Conservation (phyloP, 2,113 vertebrate species). For the Acrocephalus arundinaceus region DNA sequence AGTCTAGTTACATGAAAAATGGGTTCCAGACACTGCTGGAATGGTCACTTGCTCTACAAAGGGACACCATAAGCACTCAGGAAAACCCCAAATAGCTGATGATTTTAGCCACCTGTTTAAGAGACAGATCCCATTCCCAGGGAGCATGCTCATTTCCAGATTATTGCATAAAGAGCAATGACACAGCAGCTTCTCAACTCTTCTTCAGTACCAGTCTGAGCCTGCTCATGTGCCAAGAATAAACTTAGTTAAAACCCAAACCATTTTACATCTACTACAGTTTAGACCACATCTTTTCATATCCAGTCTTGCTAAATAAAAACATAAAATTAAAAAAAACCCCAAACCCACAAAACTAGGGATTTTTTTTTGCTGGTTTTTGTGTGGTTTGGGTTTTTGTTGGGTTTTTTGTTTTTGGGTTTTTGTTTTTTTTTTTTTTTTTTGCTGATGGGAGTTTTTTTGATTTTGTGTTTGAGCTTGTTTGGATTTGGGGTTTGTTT, state of each 20-base stretch:
- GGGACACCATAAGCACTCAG: not conserved
- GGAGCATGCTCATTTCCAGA: not conserved
- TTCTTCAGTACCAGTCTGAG: not conserved
- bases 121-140: not conserved
- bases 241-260: not conserved
- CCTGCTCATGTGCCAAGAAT: not conserved
- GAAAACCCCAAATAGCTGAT: not conserved
- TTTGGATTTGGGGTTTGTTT: not conserved
- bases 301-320: not conserved
- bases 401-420: too few relatives aligned
- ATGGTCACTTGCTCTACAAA: not conserved
- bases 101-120: not conserved
- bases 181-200: not conserved
- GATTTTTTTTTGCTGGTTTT: not conserved
- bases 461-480: not conserved
- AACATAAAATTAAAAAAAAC: fast-evolving
- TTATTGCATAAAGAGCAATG: not conserved
- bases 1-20: not conserved
- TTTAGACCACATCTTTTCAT: not conserved
- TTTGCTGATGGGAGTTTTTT: too few relatives aligned
- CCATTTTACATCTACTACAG: not conserved
- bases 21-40: not conserved
- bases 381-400: too few relatives aligned
- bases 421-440: too few relatives aligned
- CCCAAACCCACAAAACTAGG: not conserved